Base-by-base conservation (phyloP, 2,113 vertebrate species). In the Reinhardtius hippoglossoides region DNA sequence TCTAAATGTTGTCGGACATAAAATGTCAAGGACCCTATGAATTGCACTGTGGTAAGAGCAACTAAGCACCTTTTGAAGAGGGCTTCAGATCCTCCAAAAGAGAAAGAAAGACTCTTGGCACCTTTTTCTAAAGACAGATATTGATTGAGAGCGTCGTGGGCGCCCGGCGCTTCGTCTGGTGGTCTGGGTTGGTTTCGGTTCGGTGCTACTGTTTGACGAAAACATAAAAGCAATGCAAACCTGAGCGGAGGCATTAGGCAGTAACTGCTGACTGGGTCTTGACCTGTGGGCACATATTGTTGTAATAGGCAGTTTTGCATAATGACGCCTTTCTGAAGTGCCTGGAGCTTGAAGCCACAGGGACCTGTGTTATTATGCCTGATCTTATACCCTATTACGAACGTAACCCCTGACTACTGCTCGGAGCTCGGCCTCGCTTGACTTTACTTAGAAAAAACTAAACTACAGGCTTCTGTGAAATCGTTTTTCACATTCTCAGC, bases 41-140 rank as follows among this genome's bases (percentile, higher is more conserved):
- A 85, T 88, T 93, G 91, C 92, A 93, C 92, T 93, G 92, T 90
- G 90, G 91, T 87, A 67, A 84, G 79, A 88, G 79, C 71, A 80
- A 27, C 80, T 60, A 74, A 81, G 90, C 88, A 91, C 90, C 92
- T 93, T 92, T 85, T 14, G 16, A 77, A 72, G 79, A 78, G 74
- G 76, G 72, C 75, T 71, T 76, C 20, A 67, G 15, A 62, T 75
- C 83, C 88, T 85, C 72, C 61, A 24, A 68, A 80, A 76, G 31
- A 88, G 31, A 73, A 37, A 59, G 9, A 24, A 73, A 59, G 87
- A 77, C 71, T 76, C 52, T 80, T 62, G 72, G 82, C 82, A 87
- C 88, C 88, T 91, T 89, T 46, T 37, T 83, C 44, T 81, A 52
- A 61, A 78, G 76, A 73, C 67, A 35, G 65, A 63, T 60, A 8